Evolutionary conservation across 2,888 invertebrate genomes (phyloP), one percentile per base, ranked within the genome.

Genomic region (Eubasilissa splendida): DNA sequence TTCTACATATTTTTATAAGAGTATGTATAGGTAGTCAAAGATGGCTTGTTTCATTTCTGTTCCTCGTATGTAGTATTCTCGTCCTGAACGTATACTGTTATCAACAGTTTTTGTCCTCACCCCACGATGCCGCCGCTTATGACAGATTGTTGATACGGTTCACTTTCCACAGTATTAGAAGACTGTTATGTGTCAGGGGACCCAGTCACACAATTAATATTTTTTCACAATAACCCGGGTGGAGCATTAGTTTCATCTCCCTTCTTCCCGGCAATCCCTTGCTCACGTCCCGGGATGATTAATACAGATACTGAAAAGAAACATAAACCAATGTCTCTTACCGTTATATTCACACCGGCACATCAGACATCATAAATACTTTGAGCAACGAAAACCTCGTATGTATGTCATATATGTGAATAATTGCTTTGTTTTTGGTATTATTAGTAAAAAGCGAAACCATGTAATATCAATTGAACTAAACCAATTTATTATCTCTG

Each of bases 291-390:
- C 14, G 74, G 50, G 59, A 83, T 81, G 83, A 83, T 83, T 83
- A 80, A 83, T 83, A 75, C 79, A 73, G 53, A 65, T 59, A 71
- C 76, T 76, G 80, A 79, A 65, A 74, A 42, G 83, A 70, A 79
- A 81, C 81, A 81, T 80, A 81, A 83, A 83, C 79, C 79, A 79
- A 81, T 80, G 81, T 83, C 81, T 79, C 83, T 77, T 81, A 77
- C 42, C 56, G 77, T 80, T 80, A 59, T 56, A 42, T 14, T 52
- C 14, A 63, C 33, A 22, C 22, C 22, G 22, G 22, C 22, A 22
- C 22, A 22, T 22, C 22, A 22, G 22, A 22, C 31, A 63, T 12
- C 42, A 42, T 42, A 42, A 42, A 42, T 7, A 7, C 42, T 7
- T 42, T 42, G 2, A 5, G 42, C 7, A 42, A 42, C 42, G 42